These are phyloP conservation scores for Idaea biselata DNA, from an alignment of 2,888 invertebrate species.

Conservation along the genomic window DNA sequence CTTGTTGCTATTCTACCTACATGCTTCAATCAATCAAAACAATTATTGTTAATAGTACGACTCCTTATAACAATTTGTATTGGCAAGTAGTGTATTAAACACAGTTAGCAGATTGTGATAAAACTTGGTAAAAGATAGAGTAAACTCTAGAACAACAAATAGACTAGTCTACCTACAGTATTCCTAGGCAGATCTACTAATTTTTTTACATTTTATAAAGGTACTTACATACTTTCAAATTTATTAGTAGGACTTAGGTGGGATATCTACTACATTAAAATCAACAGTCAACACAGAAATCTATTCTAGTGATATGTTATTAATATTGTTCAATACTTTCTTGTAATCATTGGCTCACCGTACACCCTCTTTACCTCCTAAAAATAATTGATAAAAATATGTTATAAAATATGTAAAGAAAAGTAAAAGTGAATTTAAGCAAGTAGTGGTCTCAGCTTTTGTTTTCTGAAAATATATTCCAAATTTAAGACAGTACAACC, in stretches of 20 bases:
- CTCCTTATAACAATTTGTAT: not conserved
- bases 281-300: slow-evolving; percentile 7
- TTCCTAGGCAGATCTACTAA: too few relatives aligned
- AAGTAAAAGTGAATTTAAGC: too few relatives aligned
- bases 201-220: too few relatives aligned
- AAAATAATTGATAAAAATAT: not conserved
- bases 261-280: not conserved
- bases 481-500: too few relatives aligned
- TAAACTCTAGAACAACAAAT: too few relatives aligned
- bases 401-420: too few relatives aligned
- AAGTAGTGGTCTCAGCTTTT: not conserved
- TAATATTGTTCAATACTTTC: slow-evolving; percentile 10
- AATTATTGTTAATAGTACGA: not conserved
- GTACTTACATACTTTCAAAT: too few relatives aligned
- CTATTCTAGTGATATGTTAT: slow-evolving; percentile 10
- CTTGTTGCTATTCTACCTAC: not conserved
- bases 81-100: not conserved
- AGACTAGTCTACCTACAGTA: too few relatives aligned
- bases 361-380: slow-evolving; percentile 14
- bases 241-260: too few relatives aligned
- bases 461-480: too few relatives aligned
- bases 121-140: not conserved
- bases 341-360: slow-evolving; percentile 9
- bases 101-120: not conserved
- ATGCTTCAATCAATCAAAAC: not conserved